Percentiles rank a stretch among this genome's conserved stretches.
Evolutionary conservation across 2,113 vertebrate genomes (phyloP).

Genomic region (Ivindomyrus marchei): DNA sequence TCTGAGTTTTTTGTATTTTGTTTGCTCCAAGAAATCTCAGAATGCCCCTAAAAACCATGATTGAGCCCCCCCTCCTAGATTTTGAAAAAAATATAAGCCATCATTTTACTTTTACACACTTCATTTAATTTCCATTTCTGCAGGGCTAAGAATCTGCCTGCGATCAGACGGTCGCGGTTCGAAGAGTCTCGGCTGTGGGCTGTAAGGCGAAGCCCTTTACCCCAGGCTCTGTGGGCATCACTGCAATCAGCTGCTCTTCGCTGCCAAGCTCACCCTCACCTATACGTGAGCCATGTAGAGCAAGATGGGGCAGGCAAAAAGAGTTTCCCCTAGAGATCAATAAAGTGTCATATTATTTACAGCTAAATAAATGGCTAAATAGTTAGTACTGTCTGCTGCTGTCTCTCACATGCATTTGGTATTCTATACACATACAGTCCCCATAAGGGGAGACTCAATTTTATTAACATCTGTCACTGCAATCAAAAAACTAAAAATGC

Average conservation of each 20-base stretch:
- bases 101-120: not conserved
- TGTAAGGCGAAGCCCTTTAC: not conserved
- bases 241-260: no score
- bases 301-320: no score
- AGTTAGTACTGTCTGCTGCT: not conserved
- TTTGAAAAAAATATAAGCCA: not conserved
- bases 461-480: not conserved
- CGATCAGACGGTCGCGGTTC: not conserved
- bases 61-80: no score
- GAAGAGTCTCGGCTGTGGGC: no score
- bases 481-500: not conserved
- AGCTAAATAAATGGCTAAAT: not conserved
- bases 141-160: not conserved
- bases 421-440: not conserved
- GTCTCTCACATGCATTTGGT: not conserved
- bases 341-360: not conserved
- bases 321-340: not conserved
- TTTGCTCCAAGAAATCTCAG: not conserved
- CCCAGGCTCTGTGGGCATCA: not conserved
- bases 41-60: no score
- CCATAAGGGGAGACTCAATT: not conserved
- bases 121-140: not conserved
- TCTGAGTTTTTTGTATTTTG: not conserved
- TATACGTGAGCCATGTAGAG: no score
- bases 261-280: no score